phyloP scores from a whole-genome alignment of 2,797 vertebrate genomes.

The Menidia menidia region DNA sequence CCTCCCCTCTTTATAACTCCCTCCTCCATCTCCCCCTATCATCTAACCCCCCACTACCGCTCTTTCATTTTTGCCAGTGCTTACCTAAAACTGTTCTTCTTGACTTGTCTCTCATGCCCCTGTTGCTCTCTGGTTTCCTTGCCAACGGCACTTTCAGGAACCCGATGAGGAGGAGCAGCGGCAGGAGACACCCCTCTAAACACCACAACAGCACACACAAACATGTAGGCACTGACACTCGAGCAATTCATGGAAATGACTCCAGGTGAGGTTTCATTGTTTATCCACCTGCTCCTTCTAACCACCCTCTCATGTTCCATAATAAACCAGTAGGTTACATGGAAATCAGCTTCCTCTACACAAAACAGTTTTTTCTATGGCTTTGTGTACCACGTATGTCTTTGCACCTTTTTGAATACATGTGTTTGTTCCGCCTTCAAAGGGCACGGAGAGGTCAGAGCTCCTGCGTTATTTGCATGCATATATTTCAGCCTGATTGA shows the following conservation, averaged over 20 bases:
- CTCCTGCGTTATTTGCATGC: conserved; percentile 27
- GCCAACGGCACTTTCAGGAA: conserved; percentile 72
- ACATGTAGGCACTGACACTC: conserved; percentile 17
- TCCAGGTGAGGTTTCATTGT: conserved; percentile 78
- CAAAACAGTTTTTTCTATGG: conserved; percentile 48
- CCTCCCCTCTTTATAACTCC: conserved; percentile 62
- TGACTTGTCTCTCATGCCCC: conserved; percentile 60
- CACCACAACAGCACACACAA: conserved; percentile 44
- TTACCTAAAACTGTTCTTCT: conserved; percentile 60
- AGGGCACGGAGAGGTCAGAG: conserved; percentile 38
- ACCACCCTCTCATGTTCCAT: conserved; percentile 67
- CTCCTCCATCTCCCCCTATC: conserved; percentile 40
- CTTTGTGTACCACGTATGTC: conserved; percentile 14
- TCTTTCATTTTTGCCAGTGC: conserved; percentile 58
- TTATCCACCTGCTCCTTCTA: conserved; percentile 76
- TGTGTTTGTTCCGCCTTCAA: conserved; percentile 26
- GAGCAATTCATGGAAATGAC: conserved; percentile 71
- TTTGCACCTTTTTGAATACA: conserved; percentile 19
- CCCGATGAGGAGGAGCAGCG: conserved; percentile 69
- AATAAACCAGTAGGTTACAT: conserved; percentile 66
- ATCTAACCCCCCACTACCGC: conserved; percentile 9
- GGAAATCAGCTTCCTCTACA: conserved; percentile 71
- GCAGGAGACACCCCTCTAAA: conserved; percentile 62
- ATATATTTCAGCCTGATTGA: conserved; percentile 33
- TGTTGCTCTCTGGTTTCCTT: conserved; percentile 70